Evolutionary conservation across 2,797 vertebrate species (phyloP).

Genomic region (Mus spretus): DNA sequence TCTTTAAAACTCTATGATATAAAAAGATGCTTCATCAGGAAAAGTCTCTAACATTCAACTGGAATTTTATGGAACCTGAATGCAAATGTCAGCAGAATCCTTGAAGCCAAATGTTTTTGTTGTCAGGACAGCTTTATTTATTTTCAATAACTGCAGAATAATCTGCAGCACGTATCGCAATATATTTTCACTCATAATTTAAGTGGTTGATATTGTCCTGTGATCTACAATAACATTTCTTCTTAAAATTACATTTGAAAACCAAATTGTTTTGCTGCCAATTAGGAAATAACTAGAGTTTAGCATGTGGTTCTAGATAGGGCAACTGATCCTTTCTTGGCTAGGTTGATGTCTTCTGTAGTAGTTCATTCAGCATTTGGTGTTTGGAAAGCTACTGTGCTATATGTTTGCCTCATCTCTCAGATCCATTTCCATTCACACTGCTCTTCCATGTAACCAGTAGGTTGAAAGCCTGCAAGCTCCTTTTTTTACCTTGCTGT

Average conservation of each 20-base stretch:
- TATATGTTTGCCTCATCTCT: neutral
- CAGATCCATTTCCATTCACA: neutral
- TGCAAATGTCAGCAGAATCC: constrained; percentile 24
- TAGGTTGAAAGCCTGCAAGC: neutral
- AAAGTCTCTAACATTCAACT: neutral
- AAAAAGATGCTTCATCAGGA: neutral
- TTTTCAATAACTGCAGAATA: constrained; percentile 25
- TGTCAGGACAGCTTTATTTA: constrained; percentile 31
- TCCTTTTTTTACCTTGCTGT: constrained; percentile 6
- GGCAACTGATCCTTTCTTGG: neutral
- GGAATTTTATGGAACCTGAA: neutral
- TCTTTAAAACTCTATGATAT: constrained; percentile 4
- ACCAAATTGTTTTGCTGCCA: neutral
- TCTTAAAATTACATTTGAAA: constrained; percentile 50
- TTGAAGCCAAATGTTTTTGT: neutral
- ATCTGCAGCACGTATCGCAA: neutral
- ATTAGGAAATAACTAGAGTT: neutral
- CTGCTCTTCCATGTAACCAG: neutral
- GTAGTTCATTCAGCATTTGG: neutral
- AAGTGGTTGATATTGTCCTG: neutral
- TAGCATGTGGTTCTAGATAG: neutral
- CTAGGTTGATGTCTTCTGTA: neutral
- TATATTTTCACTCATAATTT: neutral
- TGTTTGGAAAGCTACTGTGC: constrained; percentile 7
- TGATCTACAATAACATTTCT: neutral